Base-by-base conservation (phyloP, 2,113 vertebrate species). In the Mola mola region DNA sequence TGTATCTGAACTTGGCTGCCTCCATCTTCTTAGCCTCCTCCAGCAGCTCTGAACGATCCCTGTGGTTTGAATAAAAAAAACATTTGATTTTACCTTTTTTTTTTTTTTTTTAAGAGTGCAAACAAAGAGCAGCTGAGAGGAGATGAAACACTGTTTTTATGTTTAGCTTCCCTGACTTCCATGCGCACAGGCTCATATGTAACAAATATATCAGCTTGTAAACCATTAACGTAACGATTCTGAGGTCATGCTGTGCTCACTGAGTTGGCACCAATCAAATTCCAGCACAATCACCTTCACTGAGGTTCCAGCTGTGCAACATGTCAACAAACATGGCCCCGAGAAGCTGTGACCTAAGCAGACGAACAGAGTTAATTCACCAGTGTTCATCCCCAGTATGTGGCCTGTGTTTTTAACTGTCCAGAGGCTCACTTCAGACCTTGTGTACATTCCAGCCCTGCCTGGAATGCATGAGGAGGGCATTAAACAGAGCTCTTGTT, bases 11-110 rank as follows among this genome's bases (percentile, higher is more conserved):
- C 83, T 98, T 99, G 17, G 96, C 97, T 62, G 95, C 95, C 83
- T 98, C 97, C 96, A 98, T 99, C 91, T 99, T 99, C 87, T 94
- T 97, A 5, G 96, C 96, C 83, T 99, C 96, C 62, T 98, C 96
- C 6, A 98, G 41, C 15, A 98, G 88, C 82, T 98, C 97, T 4
- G 92, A 84, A 4, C 94, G 95, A 49, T 99, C 97, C 89, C 97
- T 99, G 78, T 34, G 60, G 15, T 20, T 17, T 1, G 24, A 26
- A 52, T 20, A 55, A 0, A 50, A 13, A 8, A 34, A 10, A n/a
- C n/a, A n/a, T n/a, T n/a, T n/a, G n/a, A n/a, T n/a, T 29, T 6
- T 4, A 6, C 28, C 28, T 29, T 8, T 29, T 4, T 4, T 6
- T 8, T 29, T 29, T 4, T 4, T 29, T 8, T 29, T 29, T 29